Evolutionary conservation across 1,140 invertebrate species (phyloP), one percentile per base, ranked within the genome.

Genomic region (Drosophila quadrilineata): DNA sequence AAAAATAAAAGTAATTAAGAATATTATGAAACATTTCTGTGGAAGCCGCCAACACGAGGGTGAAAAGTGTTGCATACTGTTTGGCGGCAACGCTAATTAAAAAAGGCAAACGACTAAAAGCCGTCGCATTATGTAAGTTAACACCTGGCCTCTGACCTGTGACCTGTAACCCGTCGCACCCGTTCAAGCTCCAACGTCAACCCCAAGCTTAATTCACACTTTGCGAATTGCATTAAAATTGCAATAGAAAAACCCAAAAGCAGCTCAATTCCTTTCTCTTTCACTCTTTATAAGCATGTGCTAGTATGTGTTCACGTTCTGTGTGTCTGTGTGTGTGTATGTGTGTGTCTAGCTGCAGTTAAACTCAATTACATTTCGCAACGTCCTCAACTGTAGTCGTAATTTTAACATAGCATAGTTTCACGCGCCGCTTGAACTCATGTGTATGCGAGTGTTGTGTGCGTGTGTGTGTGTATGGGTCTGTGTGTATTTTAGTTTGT

Each of bases 181-280:
- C n/a, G n/a, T n/a, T n/a, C 5, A 10, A 19, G 16, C 33, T 21
- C 16, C 24, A 33, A 28, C 12, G 2, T 6, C 28, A 63, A 17
- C 49, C 31, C 31, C 28, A 45, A n/a, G 12, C 28, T 29, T 52
- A 36, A 31, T 53, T 70, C 8, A 31, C 28, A 45, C 33, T 46
- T 33, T 54, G 21, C 43, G 29, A 31, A 59, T 60, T 68, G 56
- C 68, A 67, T 71, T 71, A 38, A 71, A 64, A 49, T 53, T 49
- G 48, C 62, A 67, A 48, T 52, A 38, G 14, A 17, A 56, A 41
- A 46, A 17, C 22, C 8, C 26, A 50, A 50, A 33, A 16, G 14
- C 21, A 36, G 12, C 9, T 26, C 8, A 46, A 43, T 49, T 28
- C 14, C 19, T 33, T n/a, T n/a, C n/a, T n/a, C n/a, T n/a, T n/a